phyloP scores from a whole-genome alignment of 2,888 invertebrate species.

The Eilema griseolum region DNA sequence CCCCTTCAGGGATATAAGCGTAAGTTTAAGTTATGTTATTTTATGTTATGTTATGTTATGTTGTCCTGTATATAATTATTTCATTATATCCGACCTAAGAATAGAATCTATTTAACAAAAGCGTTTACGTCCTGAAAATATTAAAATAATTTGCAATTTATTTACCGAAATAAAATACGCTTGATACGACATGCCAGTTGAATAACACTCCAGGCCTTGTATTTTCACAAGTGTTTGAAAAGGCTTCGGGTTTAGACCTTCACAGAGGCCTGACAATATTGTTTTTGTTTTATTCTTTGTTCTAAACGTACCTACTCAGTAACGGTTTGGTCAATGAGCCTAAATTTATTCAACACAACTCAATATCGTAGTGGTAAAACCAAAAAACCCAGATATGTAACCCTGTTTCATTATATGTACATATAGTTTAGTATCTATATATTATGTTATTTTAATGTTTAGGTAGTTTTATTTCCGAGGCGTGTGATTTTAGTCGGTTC shows the following conservation, averaged over 20 bases:
- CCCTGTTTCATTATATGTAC: too few species aligned
- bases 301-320: neutral
- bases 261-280: conserved; percentile 16
- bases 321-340: neutral
- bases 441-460: too few species aligned
- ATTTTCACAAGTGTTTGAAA: conserved; percentile 22
- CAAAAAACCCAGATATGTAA: too few species aligned
- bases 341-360: neutral
- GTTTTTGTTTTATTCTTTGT: conserved; percentile 11
- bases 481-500: too few species aligned
- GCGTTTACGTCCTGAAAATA: neutral
- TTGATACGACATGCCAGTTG: conserved; percentile 20
- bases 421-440: too few species aligned
- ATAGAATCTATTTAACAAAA: neutral
- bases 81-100: neutral
- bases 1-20: too few species aligned
- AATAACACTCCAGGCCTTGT: conserved; percentile 17
- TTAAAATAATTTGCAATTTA: neutral
- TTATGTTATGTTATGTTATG: too few species aligned
- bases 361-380: too few species aligned
- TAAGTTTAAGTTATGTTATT: too few species aligned
- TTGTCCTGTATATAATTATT: too few species aligned
- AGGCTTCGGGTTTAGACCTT: conserved; percentile 34
- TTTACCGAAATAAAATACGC: conserved; percentile 5
- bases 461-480: too few species aligned